Percentiles rank a stretch among this genome's conserved stretches.
Evolutionary conservation across 2,888 invertebrate species (phyloP).

Genomic region (Aphidius colemani): DNA sequence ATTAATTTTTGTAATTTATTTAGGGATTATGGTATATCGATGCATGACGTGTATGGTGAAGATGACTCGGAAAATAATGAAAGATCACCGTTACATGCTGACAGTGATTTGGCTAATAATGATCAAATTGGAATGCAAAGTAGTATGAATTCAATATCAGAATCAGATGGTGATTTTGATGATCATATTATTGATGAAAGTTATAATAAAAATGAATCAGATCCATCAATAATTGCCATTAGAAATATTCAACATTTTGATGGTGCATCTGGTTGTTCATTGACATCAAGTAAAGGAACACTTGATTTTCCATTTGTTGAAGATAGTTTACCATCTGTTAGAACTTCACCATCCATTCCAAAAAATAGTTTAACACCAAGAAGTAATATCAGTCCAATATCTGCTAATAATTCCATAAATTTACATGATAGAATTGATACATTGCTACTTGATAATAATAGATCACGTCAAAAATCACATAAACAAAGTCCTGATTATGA

Average conservation of each 20-base stretch:
- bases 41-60: conserved; percentile 47
- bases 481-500: conserved; percentile 51
- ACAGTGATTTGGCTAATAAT: conserved; percentile 52
- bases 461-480: conserved; percentile 27
- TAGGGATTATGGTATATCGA: conserved; percentile 43
- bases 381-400: conserved; percentile 46
- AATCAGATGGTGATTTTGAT: conserved; percentile 45
- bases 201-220: conserved; percentile 45
- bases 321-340: conserved; percentile 51
- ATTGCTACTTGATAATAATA: conserved; percentile 24
- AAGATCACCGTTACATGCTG: conserved; percentile 51
- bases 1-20: conserved; percentile 40
- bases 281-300: conserved; percentile 52
- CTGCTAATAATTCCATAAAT: conserved; percentile 47
- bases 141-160: conserved; percentile 45
- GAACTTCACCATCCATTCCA: conserved; percentile 49
- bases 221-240: conserved; percentile 51
- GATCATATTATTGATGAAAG: conserved; percentile 30
- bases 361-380: conserved; percentile 44
- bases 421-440: conserved; percentile 41
- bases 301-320: conserved; percentile 54
- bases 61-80: conserved; percentile 47
- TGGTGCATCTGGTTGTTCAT: conserved; percentile 51
- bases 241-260: conserved; percentile 57
- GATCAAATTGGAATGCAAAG: conserved; percentile 49